Conservation (phyloP, 2,113 vertebrate species). For the Periophthalmodon schlosseri region DNA sequence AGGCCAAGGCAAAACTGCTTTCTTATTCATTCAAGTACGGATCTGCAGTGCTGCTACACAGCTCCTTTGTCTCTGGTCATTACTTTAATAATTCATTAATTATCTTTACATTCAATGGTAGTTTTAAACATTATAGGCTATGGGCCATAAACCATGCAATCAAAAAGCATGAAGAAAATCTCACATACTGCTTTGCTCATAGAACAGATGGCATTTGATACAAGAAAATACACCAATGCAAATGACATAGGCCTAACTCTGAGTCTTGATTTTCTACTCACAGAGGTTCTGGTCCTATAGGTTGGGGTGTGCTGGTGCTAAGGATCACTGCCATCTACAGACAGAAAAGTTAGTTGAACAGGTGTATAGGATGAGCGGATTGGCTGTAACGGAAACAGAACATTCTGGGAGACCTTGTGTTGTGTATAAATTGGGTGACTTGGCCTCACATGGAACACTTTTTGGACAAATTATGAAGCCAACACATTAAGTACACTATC, state of each 20-base stretch:
- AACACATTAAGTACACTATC: too few species aligned
- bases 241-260: not conserved
- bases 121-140: not conserved
- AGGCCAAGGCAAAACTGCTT: conserved; percentile 46
- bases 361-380: not conserved
- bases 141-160: not conserved
- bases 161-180: not conserved
- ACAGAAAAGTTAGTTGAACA: conserved; percentile 1
- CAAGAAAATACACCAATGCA: not conserved
- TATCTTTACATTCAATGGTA: not conserved
- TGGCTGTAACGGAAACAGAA: not conserved
- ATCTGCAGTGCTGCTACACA: not conserved
- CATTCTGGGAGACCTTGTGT: too few species aligned
- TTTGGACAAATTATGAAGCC: too few species aligned
- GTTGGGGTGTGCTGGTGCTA: not conserved
- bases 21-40: not conserved
- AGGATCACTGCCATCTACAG: not conserved
- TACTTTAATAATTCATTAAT: not conserved
- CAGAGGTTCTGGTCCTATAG: not conserved
- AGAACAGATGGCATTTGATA: not conserved
- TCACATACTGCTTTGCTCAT: not conserved
- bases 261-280: not conserved
- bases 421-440: too few species aligned
- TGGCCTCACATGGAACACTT: too few species aligned
- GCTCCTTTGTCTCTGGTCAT: not conserved